Evolutionary conservation across 2,113 vertebrate genomes (phyloP).

Genomic region (Camelus bactrianus): DNA sequence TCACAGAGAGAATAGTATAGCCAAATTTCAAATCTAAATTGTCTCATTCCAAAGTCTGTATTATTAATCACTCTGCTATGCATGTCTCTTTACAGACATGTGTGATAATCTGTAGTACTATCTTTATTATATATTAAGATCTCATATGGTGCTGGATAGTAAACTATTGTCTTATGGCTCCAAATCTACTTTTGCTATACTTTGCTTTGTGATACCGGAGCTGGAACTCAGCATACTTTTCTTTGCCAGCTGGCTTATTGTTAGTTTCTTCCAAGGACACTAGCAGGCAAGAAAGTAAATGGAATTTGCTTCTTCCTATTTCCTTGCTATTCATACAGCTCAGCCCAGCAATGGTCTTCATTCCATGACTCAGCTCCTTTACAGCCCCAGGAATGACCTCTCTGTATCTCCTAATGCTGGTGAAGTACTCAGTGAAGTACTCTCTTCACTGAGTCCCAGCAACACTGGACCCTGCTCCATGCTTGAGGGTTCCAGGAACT

Average conservation of each 20-base stretch:
- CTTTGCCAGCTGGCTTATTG: not conserved
- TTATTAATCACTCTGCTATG: not conserved
- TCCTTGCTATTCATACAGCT: not conserved
- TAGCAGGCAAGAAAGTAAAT: not conserved
- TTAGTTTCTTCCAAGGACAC: conserved; percentile 28
- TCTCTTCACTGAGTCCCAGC: not conserved
- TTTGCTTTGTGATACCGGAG: not conserved
- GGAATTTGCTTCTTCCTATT: not conserved
- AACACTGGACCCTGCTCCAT: not conserved
- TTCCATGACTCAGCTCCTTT: not conserved
- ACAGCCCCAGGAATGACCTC: not conserved
- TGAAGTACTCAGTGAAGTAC: not conserved
- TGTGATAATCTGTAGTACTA: not conserved
- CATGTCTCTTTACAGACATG: not conserved
- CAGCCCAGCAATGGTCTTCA: not conserved
- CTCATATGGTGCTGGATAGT: not conserved
- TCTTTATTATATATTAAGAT: not conserved
- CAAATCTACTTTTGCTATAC: not conserved
- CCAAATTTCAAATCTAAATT: not conserved
- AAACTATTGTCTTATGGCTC: not conserved
- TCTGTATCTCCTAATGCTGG: not conserved
- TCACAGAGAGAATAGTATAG: not conserved
- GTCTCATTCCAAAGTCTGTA: not conserved
- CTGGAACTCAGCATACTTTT: not conserved
- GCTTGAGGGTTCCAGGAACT: not conserved